Evolutionary conservation across 2,113 vertebrate species (phyloP).

Genomic region (Phalacrocorax carbo): DNA sequence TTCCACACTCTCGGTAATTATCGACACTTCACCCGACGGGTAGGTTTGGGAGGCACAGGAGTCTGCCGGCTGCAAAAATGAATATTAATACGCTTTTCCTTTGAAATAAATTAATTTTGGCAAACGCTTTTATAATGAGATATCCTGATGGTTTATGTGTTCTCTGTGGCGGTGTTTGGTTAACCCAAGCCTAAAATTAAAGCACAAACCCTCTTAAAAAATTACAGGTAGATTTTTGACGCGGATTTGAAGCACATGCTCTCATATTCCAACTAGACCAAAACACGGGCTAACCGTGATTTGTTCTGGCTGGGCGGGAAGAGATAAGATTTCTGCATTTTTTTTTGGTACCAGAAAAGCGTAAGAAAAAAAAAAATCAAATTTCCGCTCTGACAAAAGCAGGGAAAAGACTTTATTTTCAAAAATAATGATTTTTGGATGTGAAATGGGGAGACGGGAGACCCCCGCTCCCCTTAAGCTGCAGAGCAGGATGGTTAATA

Average conservation of each 20-base stretch:
- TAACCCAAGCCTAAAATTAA: not conserved
- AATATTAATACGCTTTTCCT: not conserved
- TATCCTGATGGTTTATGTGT: not conserved
- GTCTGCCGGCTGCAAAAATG: not conserved
- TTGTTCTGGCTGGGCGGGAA: not conserved
- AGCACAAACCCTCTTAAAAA: not conserved
- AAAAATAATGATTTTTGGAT: rapidly evolving
- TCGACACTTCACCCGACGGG: not conserved
- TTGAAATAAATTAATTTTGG: conserved; percentile 5
- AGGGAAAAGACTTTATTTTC: not conserved
- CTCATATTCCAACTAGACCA: not conserved
- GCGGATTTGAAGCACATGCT: not conserved
- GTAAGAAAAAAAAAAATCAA: too few relatives aligned
- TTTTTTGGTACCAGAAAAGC: not conserved
- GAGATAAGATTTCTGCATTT: not conserved
- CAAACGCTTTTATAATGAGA: not conserved
- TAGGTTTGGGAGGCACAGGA: not conserved
- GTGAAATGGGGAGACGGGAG: not conserved
- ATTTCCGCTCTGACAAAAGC: not conserved
- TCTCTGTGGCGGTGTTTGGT: not conserved
- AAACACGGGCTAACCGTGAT: not conserved
- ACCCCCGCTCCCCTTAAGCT: not conserved
- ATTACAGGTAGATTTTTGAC: not conserved
- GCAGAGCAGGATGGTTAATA: not conserved
- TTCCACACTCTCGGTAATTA: conserved; percentile 40